Conservation (phyloP, 2,113 vertebrate genomes). For the Phalacrocorax carbo region DNA sequence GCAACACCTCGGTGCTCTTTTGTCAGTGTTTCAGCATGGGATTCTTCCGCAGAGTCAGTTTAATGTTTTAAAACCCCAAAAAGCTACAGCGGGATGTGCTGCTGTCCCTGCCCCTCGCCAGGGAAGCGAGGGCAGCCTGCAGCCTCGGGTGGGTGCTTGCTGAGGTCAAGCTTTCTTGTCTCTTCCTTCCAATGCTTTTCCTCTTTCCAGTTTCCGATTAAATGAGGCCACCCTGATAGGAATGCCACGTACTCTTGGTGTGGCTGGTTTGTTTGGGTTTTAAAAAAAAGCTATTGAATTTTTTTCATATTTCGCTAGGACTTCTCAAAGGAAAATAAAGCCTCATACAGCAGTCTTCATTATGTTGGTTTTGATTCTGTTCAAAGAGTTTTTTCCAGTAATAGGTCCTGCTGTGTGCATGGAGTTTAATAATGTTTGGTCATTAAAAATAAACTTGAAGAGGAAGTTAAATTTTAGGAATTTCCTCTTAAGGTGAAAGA, state of each 20-base stretch:
- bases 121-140: background rate
- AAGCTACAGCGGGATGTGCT: background rate
- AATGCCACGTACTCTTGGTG: background rate
- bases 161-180: background rate
- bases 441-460: background rate
- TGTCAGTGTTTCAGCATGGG: background rate
- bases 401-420: background rate
- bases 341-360: background rate
- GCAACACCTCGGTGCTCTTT: background rate
- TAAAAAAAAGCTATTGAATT: background rate
- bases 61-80: background rate
- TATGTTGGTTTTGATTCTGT: background rate
- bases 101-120: background rate
- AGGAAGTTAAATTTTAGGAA: slow-evolving; percentile 12
- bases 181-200: background rate
- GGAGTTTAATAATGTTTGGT: background rate
- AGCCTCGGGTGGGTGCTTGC: accelerated
- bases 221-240: background rate
- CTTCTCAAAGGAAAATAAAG: background rate
- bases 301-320: background rate
- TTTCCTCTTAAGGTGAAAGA: background rate
- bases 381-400: background rate
- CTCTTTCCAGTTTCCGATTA: background rate
- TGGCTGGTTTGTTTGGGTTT: background rate
- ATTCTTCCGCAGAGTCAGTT: background rate